These are phyloP conservation scores for Cygnus olor DNA, from an alignment of 2,797 vertebrate species.

Conservation along the genomic window DNA sequence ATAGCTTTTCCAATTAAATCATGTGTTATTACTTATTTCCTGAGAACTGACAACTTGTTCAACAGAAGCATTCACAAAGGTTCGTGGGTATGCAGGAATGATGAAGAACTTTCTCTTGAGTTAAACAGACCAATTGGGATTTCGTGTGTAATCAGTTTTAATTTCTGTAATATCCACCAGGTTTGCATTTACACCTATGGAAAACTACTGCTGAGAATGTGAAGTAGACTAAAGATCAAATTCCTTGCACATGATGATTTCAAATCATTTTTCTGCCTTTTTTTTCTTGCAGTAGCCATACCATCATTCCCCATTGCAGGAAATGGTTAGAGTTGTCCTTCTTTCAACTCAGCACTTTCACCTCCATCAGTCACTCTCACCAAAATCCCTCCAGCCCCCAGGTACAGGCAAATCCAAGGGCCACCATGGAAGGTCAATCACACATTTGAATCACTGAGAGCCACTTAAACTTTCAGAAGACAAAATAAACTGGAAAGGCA, in stretches of 20 bases:
- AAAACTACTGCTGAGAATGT: not conserved
- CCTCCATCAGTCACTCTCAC: rapidly evolving
- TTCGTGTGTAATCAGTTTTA: rapidly evolving
- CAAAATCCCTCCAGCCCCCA: not conserved
- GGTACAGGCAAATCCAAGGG: not conserved
- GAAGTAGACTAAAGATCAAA: not conserved
- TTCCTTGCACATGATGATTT: not conserved
- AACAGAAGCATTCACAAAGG: not conserved
- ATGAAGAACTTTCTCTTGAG: not conserved
- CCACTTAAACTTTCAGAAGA: not conserved
- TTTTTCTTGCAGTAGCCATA: not conserved
- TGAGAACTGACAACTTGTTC: not conserved
- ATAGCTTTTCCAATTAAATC: not conserved
- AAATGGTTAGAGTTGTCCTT: not conserved
- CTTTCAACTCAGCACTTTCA: not conserved
- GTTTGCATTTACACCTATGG: not conserved
- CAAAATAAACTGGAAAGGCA: not conserved
- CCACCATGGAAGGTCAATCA: not conserved
- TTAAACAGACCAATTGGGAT: rapidly evolving
- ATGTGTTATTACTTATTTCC: not conserved
- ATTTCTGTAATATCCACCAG: not conserved
- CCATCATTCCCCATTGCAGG: not conserved
- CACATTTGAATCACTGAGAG: too few relatives aligned
- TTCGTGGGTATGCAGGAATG: rapidly evolving
- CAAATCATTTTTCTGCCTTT: too few relatives aligned